Evolutionary conservation across 2,113 vertebrate species (phyloP).

Genomic region (Salvelinus namaycush): DNA sequence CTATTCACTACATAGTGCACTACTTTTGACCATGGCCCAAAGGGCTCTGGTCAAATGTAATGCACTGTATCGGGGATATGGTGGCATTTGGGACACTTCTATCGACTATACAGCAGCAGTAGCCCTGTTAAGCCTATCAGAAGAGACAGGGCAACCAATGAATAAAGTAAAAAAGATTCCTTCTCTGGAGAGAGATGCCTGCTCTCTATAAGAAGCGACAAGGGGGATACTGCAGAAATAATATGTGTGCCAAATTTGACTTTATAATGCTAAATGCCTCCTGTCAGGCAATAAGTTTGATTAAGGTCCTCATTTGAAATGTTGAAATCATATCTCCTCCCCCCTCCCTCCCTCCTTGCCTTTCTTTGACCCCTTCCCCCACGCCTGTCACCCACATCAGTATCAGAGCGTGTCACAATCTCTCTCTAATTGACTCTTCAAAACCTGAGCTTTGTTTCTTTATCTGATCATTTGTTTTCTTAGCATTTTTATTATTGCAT

Average conservation of each 20-base stretch:
- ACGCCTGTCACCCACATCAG: constrained; percentile 13
- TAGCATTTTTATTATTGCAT: constrained; percentile 38
- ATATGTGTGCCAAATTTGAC: constrained; percentile 48
- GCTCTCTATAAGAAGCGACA: constrained; percentile 51
- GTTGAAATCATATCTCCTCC: constrained; percentile 38
- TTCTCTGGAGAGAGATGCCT: constrained; percentile 33
- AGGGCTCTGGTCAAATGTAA: constrained; percentile 12
- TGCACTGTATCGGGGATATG: neutral
- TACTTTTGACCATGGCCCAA: neutral
- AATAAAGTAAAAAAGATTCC: constrained; percentile 33
- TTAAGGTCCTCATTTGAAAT: constrained; percentile 70
- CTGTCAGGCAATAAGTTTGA: constrained; percentile 71
- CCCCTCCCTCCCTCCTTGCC: constrained; percentile 12
- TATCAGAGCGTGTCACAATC: constrained; percentile 59
- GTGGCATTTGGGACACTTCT: too few species aligned
- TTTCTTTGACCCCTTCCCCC: constrained; percentile 17
- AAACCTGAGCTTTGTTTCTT: constrained; percentile 51
- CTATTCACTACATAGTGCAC: too few species aligned
- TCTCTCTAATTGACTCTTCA: constrained; percentile 47
- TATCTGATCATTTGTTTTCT: constrained; percentile 13
- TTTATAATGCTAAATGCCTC: constrained; percentile 58
- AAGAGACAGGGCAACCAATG: constrained; percentile 32
- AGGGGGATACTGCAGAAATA: constrained; percentile 41
- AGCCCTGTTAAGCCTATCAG: constrained; percentile 10
- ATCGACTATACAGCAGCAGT: too few species aligned